Evolutionary conservation across 2,888 invertebrate species (phyloP).

Genomic region (Cheilosia scutellata): DNA sequence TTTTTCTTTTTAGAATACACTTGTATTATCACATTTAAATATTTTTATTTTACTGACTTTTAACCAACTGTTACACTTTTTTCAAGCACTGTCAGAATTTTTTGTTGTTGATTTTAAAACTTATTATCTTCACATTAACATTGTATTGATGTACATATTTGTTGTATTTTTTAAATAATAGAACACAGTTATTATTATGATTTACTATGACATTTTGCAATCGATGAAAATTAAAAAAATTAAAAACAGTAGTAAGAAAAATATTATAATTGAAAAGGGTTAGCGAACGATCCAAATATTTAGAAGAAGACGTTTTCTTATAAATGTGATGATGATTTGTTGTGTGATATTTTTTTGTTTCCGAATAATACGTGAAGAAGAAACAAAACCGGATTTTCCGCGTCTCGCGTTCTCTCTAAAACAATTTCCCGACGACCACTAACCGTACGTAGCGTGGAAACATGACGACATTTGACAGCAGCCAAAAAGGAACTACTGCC

Average conservation of each 20-base stretch:
- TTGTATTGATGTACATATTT: constrained; percentile 1
- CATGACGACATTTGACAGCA: constrained; percentile 84
- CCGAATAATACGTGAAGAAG: constrained; percentile 50
- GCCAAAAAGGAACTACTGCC: constrained; percentile 84
- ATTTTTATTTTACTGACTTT: constrained; percentile 31
- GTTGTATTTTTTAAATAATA: constrained; percentile 3
- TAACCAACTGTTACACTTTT: constrained; percentile 64
- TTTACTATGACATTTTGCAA: constrained; percentile 18
- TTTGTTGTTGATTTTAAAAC: constrained; percentile 17
- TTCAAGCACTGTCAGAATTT: constrained; percentile 64
- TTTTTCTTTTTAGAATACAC: constrained; percentile 37
- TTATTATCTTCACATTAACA: constrained; percentile 14
- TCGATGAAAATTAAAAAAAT: constrained; percentile 1
- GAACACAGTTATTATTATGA: constrained; percentile 6
- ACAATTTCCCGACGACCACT: constrained; percentile 76
- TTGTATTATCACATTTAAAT: constrained; percentile 47
- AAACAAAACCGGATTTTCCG: constrained; percentile 77
- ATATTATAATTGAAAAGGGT: constrained; percentile 4
- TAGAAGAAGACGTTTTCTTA: constrained; percentile 10
- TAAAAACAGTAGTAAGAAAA: constrained; percentile 9
- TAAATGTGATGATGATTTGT: constrained; percentile 38
- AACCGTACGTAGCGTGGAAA: constrained; percentile 76
- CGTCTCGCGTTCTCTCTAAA: constrained; percentile 79
- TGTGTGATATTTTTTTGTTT: constrained; percentile 42
- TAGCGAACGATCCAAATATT: constrained; percentile 28